Base-by-base conservation (phyloP, 2,113 vertebrate species). In the Rhinolophus ferrumequinum region DNA sequence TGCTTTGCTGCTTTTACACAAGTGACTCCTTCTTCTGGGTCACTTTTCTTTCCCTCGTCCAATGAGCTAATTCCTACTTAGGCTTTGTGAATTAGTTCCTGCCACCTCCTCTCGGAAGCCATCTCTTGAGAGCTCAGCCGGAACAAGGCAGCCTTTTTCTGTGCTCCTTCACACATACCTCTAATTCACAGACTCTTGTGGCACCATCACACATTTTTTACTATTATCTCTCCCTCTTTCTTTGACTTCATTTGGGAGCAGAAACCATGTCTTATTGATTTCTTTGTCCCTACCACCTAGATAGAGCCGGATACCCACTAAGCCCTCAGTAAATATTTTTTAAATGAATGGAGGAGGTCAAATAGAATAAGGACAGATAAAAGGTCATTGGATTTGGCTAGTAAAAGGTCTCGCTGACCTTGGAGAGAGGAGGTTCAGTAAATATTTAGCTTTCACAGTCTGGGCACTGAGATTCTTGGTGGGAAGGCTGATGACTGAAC, bases 381-480 rank as follows among this genome's bases (percentile, higher is more conserved):
- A 89, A 93, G 41, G 26, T 88, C 41, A 58, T 35, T 84, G 41
- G 11, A 35, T 80, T 96, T 91, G 58, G 26, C 79, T 89, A 80
- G n/a, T 38, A 18, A 44, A 67, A 79, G 3, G 7, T 96, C 70
- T 93, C 18, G 58, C 66, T 95, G 64, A 44, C 64, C 56, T 96
- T 64, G 50, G 13, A 94, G 67, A 93, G 16, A 84, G 24, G 58
- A 47, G 15, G 15, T 44, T 97, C 41, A 85, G 54, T 93, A 88
- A 69, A 91, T 58, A 91, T 88, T 94, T 62, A 84, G 52, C 26
- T 84, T 90, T 76, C 38, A 62, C 14, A 30, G 9, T 76, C 62
- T 62, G 16, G 44, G 50, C 41, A 54, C 41, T 88, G 76, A 95
- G 38, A 84, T 67, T 75, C 35, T 93, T 79, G 22, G 62, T 28